A percentile compares a stretch with the other conserved stretches of the same genome.
These are phyloP conservation scores for Sylvilagus floridanus DNA, from an alignment of 2,797 vertebrate genomes.

Conservation along the genomic window DNA sequence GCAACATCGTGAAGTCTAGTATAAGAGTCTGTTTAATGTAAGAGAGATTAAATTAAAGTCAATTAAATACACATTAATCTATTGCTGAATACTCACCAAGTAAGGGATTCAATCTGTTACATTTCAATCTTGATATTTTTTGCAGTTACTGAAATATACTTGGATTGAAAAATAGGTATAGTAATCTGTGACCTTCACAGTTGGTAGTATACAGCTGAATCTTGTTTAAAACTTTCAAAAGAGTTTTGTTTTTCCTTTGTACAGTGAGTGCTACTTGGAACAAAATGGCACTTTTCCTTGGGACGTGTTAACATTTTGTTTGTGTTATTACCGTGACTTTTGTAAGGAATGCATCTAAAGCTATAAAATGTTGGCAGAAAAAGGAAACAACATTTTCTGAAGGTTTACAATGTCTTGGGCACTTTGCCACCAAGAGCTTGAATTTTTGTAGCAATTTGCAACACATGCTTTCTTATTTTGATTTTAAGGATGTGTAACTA, in stretches of 20 bases:
- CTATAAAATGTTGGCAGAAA: not conserved
- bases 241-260: not conserved
- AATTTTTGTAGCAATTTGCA: not conserved
- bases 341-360: not conserved
- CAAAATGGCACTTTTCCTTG: not conserved
- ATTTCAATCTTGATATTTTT: constrained; percentile 30
- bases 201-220: not conserved
- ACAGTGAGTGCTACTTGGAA: not conserved
- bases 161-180: not conserved
- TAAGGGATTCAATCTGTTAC: constrained; percentile 18
- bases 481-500: not conserved
- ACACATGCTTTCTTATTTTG: not conserved
- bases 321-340: not conserved
- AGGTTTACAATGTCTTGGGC: not conserved
- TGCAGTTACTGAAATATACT: not conserved
- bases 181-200: not conserved
- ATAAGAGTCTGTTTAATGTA: constrained; percentile 45
- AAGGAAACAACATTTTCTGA: not conserved
- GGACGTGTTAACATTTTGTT: not conserved
- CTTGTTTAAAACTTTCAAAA: constrained; percentile 10
- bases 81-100: constrained; percentile 42
- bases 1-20: not conserved
- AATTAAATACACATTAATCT: constrained; percentile 46
- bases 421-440: not conserved
- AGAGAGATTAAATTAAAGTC: constrained; percentile 65